A percentile compares a stretch with the other conserved stretches of the same genome.
These are phyloP conservation scores for Calephelis virginiensis DNA, from an alignment of 1,140 invertebrate species.

Conservation along the genomic window DNA sequence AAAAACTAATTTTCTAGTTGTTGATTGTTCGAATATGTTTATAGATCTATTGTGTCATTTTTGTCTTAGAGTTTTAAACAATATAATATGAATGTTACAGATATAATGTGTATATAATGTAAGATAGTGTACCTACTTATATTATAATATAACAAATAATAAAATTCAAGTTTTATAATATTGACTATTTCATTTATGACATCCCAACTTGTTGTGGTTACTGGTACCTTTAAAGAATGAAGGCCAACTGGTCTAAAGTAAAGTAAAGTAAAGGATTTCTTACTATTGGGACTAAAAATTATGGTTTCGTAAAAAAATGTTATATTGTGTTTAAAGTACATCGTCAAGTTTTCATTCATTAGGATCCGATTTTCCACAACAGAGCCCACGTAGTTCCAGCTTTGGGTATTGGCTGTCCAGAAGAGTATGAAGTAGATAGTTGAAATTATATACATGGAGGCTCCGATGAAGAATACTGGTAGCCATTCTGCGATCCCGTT, in stretches of 20 bases:
- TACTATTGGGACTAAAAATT: no score
- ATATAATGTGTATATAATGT: constrained; percentile 66
- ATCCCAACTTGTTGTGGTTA: background rate
- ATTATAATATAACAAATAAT: constrained; percentile 42
- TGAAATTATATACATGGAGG: constrained; percentile 83
- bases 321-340: no score
- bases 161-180: constrained; percentile 38
- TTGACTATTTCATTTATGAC: background rate
- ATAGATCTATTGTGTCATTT: constrained; percentile 50
- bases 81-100: constrained; percentile 54
- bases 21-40: constrained; percentile 34
- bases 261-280: no score
- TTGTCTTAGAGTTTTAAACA: constrained; percentile 46
- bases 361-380: constrained; percentile 27
- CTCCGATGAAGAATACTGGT: constrained; percentile 86
- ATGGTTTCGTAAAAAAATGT: no score
- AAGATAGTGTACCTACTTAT: constrained; percentile 56
- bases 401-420: constrained; percentile 82
- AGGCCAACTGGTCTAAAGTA: no score
- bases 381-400: constrained; percentile 80
- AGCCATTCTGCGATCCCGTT: constrained; percentile 88
- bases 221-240: no score
- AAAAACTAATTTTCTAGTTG: constrained; percentile 32
- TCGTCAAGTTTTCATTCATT: no score
- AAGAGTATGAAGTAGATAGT: constrained; percentile 84